These are phyloP conservation scores for Camponotus pennsylvanicus DNA, from an alignment of 1,140 invertebrate genomes.

Conservation along the genomic window DNA sequence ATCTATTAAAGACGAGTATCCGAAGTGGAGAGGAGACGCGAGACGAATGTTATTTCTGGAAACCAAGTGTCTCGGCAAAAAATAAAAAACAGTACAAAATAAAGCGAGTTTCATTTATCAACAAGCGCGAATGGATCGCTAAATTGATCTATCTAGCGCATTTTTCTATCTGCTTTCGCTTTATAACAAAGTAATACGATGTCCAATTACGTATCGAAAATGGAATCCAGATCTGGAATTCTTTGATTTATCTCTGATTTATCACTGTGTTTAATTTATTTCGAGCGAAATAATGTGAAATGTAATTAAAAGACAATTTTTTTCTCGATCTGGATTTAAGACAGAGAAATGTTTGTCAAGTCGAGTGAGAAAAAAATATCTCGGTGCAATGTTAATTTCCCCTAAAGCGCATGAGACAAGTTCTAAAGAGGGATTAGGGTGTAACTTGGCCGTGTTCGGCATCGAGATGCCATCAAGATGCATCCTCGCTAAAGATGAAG, in stretches of 20 bases:
- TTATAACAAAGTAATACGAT: not conserved
- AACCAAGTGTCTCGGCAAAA: not conserved
- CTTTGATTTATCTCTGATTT: not conserved
- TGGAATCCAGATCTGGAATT: not conserved
- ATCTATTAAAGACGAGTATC: constrained; percentile 14
- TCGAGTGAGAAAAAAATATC: not conserved
- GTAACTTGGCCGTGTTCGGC: not conserved
- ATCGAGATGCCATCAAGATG: not conserved
- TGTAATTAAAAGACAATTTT: not conserved
- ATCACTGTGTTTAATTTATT: not conserved
- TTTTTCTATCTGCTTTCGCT: not conserved
- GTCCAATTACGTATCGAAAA: not conserved
- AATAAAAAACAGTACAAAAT: not conserved
- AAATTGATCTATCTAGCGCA: not conserved
- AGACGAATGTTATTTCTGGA: constrained; percentile 3
- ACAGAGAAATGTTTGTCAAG: not conserved
- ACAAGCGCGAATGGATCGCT: not conserved
- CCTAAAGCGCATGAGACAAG: constrained; percentile 15
- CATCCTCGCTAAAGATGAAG: constrained; percentile 7
- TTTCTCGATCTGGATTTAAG: not conserved
- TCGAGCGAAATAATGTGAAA: not conserved
- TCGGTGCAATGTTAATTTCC: constrained; percentile 5
- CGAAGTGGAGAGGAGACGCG: not conserved
- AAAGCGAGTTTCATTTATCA: constrained; percentile 1
- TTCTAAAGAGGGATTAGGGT: constrained; percentile 5